Evolutionary conservation across 2,888 invertebrate species (phyloP).

Genomic region (Cosmia pyralina): DNA sequence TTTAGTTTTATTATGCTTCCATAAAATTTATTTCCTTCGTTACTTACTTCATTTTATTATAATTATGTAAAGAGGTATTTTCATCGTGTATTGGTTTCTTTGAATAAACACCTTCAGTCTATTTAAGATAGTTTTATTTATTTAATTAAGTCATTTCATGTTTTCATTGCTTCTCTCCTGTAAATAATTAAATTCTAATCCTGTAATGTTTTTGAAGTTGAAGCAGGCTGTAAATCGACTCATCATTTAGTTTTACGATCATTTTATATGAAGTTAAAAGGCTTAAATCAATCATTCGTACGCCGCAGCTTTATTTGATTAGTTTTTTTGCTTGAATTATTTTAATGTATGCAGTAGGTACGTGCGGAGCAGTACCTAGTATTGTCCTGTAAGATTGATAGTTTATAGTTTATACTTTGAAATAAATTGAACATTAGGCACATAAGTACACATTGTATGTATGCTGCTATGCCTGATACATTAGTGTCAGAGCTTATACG

Average conservation of each 20-base stretch:
- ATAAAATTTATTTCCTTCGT: conserved; percentile 47
- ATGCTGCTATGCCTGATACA: conserved; percentile 40
- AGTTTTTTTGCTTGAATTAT: conserved; percentile 10
- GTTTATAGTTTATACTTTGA: conserved; percentile 29
- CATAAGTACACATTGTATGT: conserved; percentile 39
- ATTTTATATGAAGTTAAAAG: conserved; percentile 39
- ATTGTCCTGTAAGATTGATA: conserved; percentile 45
- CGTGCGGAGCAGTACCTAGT: background rate
- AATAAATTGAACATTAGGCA: conserved; percentile 48
- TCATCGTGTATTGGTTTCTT: conserved; percentile 37
- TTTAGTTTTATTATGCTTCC: conserved; percentile 58
- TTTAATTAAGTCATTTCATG: conserved; percentile 11
- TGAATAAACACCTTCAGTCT: conserved; percentile 43
- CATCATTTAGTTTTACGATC: conserved; percentile 53
- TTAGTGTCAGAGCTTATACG: conserved; percentile 56
- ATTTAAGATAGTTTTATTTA: conserved; percentile 46
- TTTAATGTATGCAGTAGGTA: conserved; percentile 39
- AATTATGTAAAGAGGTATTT: conserved; percentile 42
- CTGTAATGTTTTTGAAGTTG: conserved; percentile 16
- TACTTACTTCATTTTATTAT: conserved; percentile 26
- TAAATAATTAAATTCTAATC: conserved; percentile 22
- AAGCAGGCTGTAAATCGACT: conserved; percentile 24
- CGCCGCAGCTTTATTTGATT: conserved; percentile 38
- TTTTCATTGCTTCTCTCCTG: conserved; percentile 15
- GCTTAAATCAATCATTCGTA: conserved; percentile 49